Conservation (phyloP, 2,888 invertebrate genomes). For the Diplolepis rosae region DNA sequence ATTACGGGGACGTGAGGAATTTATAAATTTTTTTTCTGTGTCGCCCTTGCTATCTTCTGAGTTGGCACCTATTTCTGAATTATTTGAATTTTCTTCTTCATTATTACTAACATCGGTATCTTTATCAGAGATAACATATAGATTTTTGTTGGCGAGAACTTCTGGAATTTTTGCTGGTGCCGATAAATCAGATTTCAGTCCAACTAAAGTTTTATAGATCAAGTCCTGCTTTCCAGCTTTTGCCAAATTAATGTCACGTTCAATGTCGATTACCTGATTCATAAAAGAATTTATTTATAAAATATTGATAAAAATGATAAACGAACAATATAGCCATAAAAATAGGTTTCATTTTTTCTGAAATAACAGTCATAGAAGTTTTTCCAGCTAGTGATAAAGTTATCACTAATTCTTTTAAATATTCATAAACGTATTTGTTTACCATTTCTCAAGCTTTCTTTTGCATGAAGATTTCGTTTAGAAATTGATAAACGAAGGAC, state of each 20-base stretch:
- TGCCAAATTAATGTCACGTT: slow-evolving; percentile 88
- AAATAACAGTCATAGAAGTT: no score
- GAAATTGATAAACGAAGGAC: no score
- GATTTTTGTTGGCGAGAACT: slow-evolving; percentile 73
- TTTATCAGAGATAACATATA: slow-evolving; percentile 64
- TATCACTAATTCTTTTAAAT: no score
- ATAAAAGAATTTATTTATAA: neutral
- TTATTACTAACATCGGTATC: slow-evolving; percentile 64
- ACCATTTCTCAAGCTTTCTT: no score
- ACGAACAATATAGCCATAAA: no score
- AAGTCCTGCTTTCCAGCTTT: slow-evolving; percentile 85
- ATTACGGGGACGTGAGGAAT: slow-evolving; percentile 82
- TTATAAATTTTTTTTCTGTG: slow-evolving; percentile 77
- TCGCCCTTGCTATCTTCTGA: slow-evolving; percentile 54
- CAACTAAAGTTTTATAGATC: slow-evolving; percentile 90
- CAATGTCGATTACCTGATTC: slow-evolving; percentile 85
- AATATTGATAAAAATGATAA: neutral
- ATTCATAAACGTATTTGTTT: no score
- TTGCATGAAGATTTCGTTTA: no score
- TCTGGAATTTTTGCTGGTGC: slow-evolving; percentile 82
- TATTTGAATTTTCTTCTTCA: slow-evolving; percentile 51
- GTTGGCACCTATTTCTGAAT: slow-evolving; percentile 40
- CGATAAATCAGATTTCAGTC: slow-evolving; percentile 86
- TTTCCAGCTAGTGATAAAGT: no score
- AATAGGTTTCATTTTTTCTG: no score